Percentiles rank a stretch among this genome's conserved stretches.
Conservation (phyloP, 37 sponge, comb jelly and placozoan genomes). For the Axinella damicornis region DNA sequence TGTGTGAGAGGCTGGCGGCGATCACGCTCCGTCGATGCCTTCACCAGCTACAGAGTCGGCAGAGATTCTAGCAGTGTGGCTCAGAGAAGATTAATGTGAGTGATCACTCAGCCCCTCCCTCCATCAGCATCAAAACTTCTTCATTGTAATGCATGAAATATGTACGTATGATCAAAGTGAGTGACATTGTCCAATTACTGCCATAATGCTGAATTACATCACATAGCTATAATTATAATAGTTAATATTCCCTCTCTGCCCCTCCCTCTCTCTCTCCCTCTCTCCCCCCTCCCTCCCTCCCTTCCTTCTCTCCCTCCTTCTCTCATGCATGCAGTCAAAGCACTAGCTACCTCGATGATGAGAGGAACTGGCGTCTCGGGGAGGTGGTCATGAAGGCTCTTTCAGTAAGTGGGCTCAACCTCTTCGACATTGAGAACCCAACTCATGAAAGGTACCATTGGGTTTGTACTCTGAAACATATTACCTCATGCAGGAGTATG, state of each 20-base stretch:
- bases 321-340: background rate
- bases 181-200: too few relatives aligned
- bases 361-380: constrained; percentile 43
- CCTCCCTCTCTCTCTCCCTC: background rate
- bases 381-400: constrained; percentile 55
- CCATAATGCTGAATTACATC: too few relatives aligned
- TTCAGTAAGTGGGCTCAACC: background rate
- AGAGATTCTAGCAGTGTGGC: too few relatives aligned
- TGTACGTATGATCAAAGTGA: too few relatives aligned
- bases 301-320: background rate
- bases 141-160: too few relatives aligned
- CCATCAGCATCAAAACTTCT: too few relatives aligned
- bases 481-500: too few relatives aligned
- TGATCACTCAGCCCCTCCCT: too few relatives aligned
- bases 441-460: constrained; percentile 18
- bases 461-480: too few relatives aligned
- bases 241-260: background rate
- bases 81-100: too few relatives aligned
- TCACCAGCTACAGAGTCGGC: too few relatives aligned
- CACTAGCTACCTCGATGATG: constrained; percentile 23
- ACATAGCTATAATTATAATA: too few relatives aligned
- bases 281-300: background rate
- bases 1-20: background rate
- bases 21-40: background rate
- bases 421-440: constrained; percentile 60